phyloP scores from a whole-genome alignment of 2,888 invertebrate genomes.

The Flexamia atlantica region DNA sequence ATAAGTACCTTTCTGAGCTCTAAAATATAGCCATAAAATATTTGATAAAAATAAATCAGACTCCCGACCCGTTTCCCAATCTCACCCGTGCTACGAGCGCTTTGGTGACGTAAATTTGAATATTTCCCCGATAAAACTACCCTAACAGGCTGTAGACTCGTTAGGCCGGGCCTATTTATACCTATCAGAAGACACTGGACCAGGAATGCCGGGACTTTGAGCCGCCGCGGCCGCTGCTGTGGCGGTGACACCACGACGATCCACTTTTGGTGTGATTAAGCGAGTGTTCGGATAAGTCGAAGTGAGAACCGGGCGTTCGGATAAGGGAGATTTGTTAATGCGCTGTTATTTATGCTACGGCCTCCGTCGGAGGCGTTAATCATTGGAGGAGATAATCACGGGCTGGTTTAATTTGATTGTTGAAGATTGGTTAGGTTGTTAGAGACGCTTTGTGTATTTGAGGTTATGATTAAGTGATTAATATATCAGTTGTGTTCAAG shows the following conservation, averaged over 20 bases:
- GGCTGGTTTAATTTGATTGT: not conserved
- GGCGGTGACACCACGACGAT: slow-evolving; percentile 8
- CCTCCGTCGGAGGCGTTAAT: not conserved
- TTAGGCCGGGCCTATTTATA: slow-evolving; percentile 39
- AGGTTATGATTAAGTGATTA: no score
- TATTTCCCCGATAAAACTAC: slow-evolving; percentile 34
- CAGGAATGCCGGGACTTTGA: slow-evolving; percentile 1
- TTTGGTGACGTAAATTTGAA: slow-evolving; percentile 25
- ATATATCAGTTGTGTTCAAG: no score
- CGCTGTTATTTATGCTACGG: not conserved
- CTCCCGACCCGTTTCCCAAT: not conserved
- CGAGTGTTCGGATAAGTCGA: not conserved
- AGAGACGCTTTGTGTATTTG: no score
- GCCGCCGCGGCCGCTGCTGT: not conserved
- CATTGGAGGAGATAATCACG: no score
- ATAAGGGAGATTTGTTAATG: slow-evolving; percentile 11
- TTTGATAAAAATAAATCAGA: not conserved
- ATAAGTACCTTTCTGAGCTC: no score
- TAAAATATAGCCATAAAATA: no score
- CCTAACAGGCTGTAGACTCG: slow-evolving; percentile 14
- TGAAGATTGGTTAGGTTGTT: not conserved
- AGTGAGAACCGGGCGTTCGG: no score
- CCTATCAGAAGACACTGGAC: slow-evolving; percentile 27
- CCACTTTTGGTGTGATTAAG: slow-evolving; percentile 21
- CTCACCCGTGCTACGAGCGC: not conserved